A percentile compares a stretch with the other conserved stretches of the same genome.
phyloP scores from a whole-genome alignment of 2,113 vertebrate genomes.

The Geococcyx californianus region DNA sequence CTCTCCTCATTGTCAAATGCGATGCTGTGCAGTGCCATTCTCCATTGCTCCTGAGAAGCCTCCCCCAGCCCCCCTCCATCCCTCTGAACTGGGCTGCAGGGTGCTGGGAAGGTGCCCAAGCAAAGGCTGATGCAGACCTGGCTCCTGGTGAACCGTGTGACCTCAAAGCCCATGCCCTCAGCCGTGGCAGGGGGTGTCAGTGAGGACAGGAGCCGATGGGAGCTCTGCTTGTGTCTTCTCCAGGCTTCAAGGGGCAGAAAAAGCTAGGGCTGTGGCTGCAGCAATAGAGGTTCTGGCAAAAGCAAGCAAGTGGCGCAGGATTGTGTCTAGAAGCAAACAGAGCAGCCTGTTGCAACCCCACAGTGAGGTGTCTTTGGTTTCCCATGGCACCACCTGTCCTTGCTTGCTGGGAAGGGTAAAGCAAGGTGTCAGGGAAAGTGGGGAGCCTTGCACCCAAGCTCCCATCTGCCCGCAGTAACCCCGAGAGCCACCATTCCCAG shows the following conservation, averaged over 20 bases:
- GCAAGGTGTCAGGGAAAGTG: background rate
- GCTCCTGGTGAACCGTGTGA: accelerated
- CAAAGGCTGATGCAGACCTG: background rate
- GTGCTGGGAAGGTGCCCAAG: accelerated
- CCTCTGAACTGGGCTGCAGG: background rate
- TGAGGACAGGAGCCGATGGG: accelerated
- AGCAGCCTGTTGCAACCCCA: accelerated
- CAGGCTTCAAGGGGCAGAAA: background rate
- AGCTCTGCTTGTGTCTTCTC: background rate
- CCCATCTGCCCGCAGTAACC: accelerated
- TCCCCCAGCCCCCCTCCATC: background rate
- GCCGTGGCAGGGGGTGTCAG: background rate
- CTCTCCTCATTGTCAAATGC: background rate
- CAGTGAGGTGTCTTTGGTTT: background rate
- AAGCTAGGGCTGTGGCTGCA: background rate
- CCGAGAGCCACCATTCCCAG: background rate
- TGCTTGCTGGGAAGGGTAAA: accelerated
- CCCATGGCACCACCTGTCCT: background rate
- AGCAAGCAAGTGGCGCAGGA: background rate
- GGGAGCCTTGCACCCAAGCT: accelerated
- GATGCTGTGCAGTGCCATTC: background rate
- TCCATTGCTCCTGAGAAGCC: background rate
- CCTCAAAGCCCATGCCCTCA: background rate
- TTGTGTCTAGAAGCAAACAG: background rate
- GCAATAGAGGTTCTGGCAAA: background rate